A percentile compares a stretch with the other conserved stretches of the same genome.
Conservation (phyloP, 1,140 invertebrate genomes). For the Pseudomyrmex pallidus region DNA sequence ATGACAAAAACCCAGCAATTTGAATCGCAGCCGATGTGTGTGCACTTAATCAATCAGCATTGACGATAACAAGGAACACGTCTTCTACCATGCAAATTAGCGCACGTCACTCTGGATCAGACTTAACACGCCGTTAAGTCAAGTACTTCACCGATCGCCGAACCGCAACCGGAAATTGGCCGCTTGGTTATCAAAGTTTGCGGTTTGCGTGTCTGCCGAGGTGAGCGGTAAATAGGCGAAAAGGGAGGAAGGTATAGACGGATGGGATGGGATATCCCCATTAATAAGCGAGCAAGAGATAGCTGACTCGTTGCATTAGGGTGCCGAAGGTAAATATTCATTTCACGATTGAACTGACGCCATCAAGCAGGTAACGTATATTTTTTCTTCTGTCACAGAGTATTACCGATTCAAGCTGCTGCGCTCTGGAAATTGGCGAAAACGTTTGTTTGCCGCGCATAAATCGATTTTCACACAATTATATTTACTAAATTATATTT, state of each 20-base stretch:
- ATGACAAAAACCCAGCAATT: background rate
- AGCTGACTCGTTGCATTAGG: slow-evolving; percentile 76
- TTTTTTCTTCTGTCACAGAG: background rate
- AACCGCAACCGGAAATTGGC: slow-evolving; percentile 85
- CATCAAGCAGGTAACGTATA: slow-evolving; percentile 13
- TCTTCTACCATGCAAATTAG: slow-evolving; percentile 63
- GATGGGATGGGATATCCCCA: slow-evolving; percentile 80
- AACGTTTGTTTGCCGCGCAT: background rate
- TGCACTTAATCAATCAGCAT: slow-evolving; percentile 55
- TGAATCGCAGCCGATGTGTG: background rate
- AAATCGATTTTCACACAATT: background rate
- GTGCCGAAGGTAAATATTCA: slow-evolving; percentile 85
- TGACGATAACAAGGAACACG: slow-evolving; percentile 49
- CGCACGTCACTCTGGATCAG: slow-evolving; percentile 69
- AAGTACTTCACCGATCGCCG: slow-evolving; percentile 77
- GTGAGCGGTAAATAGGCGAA: slow-evolving; percentile 53
- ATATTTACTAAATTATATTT: no score
- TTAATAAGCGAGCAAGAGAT: slow-evolving; percentile 84
- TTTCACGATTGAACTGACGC: slow-evolving; percentile 78
- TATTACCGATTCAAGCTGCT: background rate
- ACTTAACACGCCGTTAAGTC: slow-evolving; percentile 76
- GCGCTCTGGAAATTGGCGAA: background rate
- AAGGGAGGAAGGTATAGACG: slow-evolving; percentile 61
- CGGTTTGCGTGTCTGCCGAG: slow-evolving; percentile 83
- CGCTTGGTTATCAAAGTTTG: slow-evolving; percentile 85